Percentiles rank a stretch among this genome's conserved stretches.
phyloP scores from a whole-genome alignment of 2,888 invertebrate genomes.

The Eristalinus aeneus region DNA sequence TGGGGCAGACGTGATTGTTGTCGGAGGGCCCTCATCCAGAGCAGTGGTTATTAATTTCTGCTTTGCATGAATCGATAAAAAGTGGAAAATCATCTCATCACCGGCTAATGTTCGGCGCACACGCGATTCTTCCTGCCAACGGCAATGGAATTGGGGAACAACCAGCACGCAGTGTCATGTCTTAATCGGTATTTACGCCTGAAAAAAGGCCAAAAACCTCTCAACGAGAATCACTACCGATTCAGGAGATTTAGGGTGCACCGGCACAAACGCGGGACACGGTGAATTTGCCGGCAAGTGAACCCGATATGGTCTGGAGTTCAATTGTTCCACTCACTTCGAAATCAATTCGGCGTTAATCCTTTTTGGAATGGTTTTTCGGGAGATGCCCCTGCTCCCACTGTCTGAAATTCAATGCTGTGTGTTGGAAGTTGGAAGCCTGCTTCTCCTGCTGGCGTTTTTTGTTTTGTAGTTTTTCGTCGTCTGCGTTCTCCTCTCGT shows the following conservation, averaged over 20 bases:
- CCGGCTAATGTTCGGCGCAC: constrained; percentile 48
- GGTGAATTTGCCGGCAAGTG: neutral
- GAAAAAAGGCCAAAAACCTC: constrained; percentile 11
- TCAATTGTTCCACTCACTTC: constrained; percentile 41
- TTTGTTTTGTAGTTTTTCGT: neutral
- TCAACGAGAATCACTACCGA: constrained; percentile 18
- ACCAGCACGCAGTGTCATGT: constrained; percentile 30
- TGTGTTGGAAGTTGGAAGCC: constrained; percentile 7
- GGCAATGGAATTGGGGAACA: constrained; percentile 14
- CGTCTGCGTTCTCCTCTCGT: neutral
- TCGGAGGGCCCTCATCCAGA: constrained; percentile 38
- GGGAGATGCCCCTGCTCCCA: constrained; percentile 15
- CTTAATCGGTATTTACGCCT: constrained; percentile 31
- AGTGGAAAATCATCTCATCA: constrained; percentile 60
- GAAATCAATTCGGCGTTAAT: constrained; percentile 61
- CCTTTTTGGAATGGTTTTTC: constrained; percentile 41
- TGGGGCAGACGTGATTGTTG: constrained; percentile 57
- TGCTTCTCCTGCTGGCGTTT: neutral
- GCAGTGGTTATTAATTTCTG: constrained; percentile 64
- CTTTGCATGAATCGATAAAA: constrained; percentile 67
- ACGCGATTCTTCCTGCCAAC: constrained; percentile 44
- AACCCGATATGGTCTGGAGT: constrained; percentile 53
- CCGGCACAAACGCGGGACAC: neutral
- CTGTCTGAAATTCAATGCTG: constrained; percentile 51
- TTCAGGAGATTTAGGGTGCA: neutral